Conservation (phyloP, 2,113 vertebrate genomes). For the Vulpes vulpes region DNA sequence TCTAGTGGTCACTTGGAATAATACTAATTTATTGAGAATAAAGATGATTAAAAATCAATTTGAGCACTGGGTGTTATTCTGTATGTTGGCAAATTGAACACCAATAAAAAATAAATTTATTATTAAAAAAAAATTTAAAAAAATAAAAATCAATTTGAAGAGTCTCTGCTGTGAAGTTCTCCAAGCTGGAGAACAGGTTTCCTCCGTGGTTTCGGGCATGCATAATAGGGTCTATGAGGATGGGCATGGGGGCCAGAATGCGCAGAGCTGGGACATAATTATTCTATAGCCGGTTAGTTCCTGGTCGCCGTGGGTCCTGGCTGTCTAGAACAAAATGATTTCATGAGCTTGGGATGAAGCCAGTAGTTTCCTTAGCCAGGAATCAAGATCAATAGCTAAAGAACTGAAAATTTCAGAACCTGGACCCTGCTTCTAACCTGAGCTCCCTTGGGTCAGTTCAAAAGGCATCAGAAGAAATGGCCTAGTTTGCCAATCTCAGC, state of each 20-base stretch:
- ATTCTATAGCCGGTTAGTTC: neutral
- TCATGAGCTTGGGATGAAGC: neutral
- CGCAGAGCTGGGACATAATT: neutral
- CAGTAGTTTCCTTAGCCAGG: constrained; percentile 15
- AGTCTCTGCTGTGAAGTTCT: neutral
- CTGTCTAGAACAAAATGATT: constrained; percentile 9
- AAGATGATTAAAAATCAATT: neutral
- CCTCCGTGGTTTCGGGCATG: neutral
- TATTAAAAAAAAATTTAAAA: neutral
- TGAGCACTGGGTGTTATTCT: too few species aligned
- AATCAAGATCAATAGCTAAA: constrained; percentile 8
- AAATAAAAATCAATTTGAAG: neutral
- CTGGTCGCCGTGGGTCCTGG: neutral
- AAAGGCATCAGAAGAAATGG: constrained; percentile 27
- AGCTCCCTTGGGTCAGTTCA: neutral
- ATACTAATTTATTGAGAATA: neutral
- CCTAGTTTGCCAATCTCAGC: constrained; percentile 13
- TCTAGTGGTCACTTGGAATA: neutral
- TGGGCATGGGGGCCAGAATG: neutral
- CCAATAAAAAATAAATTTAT: too few species aligned
- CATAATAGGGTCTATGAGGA: neutral
- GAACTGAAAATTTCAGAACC: neutral
- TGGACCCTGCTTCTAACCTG: neutral
- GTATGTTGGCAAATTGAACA: too few species aligned
- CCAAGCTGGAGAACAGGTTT: neutral